Base-by-base conservation (phyloP, 2,113 vertebrate species). In the Orthonyx spaldingii region DNA sequence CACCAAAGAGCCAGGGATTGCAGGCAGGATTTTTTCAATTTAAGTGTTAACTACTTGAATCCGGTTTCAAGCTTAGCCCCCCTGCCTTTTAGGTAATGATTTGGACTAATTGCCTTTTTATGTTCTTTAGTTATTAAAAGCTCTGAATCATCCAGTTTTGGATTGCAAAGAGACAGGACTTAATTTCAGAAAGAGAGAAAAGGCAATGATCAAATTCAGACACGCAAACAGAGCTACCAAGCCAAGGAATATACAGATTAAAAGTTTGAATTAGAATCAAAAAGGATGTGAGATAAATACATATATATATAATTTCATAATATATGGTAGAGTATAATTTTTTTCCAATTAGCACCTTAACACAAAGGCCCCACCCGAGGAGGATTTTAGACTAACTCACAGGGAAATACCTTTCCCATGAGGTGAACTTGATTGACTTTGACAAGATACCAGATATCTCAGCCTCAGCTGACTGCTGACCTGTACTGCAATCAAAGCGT, bases 391-490 rank as follows among this genome's bases (percentile, higher is more conserved):
- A 39, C 20, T 85, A 59, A 39, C n/a, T 87, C 61, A 47, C 13
- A 52, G 42, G 69, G 53, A 87, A 86, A 23, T 74, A 17, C 35
- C 42, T 69, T 75, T 60, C 22, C 28, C 24, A 17, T 72, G 39
- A 89, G 61, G 4, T 75, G 63, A 94, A 60, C 28, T 64, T 92
- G 60, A 95, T 92, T 86, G 87, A 33, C 32, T 96, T 87, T 87
- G 91, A 96, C 83, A 84, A 64, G 80, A 24, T 77, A 84, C 57
- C 41, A 85, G 15, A 8, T 92, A 39, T 72, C 61, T 94, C n/a
- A 66, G 65, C 42, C 72, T 82, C 87, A 64, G 68, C 47, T 95
- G 93, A 70, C 79, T 82, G 79, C 68, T 94, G 88, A 95, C 80
- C 92, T 92, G 80, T 86, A 59, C 56, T 93, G 68, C 68, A 65